Evolutionary conservation across 1,140 invertebrate genomes (phyloP).

Genomic region (Drosophila arizonae): DNA sequence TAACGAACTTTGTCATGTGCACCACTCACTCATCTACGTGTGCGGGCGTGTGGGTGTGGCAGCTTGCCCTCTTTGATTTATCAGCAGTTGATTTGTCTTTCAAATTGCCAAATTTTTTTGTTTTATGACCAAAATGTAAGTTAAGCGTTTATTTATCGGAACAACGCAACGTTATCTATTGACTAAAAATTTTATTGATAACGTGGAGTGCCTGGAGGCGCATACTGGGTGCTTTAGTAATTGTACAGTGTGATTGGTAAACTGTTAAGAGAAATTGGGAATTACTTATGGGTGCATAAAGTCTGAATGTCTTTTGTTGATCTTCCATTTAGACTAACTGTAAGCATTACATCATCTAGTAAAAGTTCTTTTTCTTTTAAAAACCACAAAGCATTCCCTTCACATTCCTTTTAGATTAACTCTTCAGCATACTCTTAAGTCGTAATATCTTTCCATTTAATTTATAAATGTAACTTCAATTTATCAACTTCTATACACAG

Average conservation of each 20-base stretch:
- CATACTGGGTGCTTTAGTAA: slow-evolving; percentile 31
- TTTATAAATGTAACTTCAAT: no score
- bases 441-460: no score
- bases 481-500: neutral
- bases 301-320: no score
- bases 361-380: no score
- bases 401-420: no score
- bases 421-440: no score
- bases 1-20: slow-evolving; percentile 32
- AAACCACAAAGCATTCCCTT: no score
- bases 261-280: neutral
- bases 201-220: neutral
- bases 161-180: slow-evolving; percentile 45
- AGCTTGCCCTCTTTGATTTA: slow-evolving; percentile 18
- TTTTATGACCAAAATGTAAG: slow-evolving; percentile 38
- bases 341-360: no score
- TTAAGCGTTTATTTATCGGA: slow-evolving; percentile 55
- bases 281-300: no score
- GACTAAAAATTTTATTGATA: slow-evolving; percentile 50
- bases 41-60: neutral
- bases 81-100: slow-evolving; percentile 18
- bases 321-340: no score
- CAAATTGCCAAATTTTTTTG: slow-evolving; percentile 4
- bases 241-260: neutral
- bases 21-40: neutral